phyloP scores from a whole-genome alignment of 2,888 invertebrate genomes.

The Eupithecia pulchellata region DNA sequence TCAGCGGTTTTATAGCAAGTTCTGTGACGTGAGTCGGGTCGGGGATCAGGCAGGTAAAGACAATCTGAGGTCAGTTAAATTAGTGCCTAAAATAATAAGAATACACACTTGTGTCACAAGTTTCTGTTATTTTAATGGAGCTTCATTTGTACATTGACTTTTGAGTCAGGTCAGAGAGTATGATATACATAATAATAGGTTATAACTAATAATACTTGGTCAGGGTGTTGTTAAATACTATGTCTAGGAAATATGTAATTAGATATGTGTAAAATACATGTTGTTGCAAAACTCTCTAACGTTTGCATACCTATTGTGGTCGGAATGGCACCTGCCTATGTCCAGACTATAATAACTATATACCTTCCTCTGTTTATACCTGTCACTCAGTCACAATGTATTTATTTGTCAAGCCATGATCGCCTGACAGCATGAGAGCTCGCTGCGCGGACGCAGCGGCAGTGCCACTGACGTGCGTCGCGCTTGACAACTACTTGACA shows the following conservation, averaged over 20 bases:
- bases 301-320: not conserved
- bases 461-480: slow-evolving; percentile 41
- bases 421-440: slow-evolving; percentile 1
- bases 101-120: not conserved
- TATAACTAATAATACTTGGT: not conserved
- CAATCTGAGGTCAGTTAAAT: not conserved
- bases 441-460: not conserved
- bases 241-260: not conserved
- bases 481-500: slow-evolving; percentile 49
- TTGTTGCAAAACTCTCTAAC: not conserved
- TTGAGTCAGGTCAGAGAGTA: not conserved
- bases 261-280: not conserved
- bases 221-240: not conserved
- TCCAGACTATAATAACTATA: not conserved
- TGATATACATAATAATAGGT: too few species aligned
- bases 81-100: not conserved
- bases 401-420: slow-evolving; percentile 28
- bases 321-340: not conserved
- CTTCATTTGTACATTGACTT: not conserved
- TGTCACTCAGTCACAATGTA: slow-evolving; percentile 35
- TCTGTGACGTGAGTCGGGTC: not conserved
- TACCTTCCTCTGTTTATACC: not conserved
- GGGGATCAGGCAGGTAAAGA: not conserved
- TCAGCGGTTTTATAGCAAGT: slow-evolving; percentile 23
- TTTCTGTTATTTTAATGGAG: not conserved